Evolutionary conservation across 2,888 invertebrate species (phyloP).

Genomic region (Congeria kusceri): DNA sequence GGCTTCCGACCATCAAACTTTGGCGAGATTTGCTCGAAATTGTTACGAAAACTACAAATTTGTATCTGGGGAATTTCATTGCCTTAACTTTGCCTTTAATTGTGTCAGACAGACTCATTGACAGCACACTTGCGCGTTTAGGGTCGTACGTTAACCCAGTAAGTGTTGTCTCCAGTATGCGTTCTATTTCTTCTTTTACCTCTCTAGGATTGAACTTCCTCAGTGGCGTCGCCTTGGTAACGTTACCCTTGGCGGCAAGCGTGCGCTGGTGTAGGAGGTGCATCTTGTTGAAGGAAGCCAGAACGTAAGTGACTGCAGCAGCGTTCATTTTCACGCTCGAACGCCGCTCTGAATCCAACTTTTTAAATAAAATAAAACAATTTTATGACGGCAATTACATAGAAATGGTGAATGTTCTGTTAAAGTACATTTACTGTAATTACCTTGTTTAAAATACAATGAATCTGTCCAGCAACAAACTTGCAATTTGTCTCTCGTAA

Average conservation of each 20-base stretch:
- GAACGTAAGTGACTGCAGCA: conserved; percentile 33
- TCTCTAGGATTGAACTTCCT: conserved; percentile 56
- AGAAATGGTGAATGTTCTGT: too few relatives aligned
- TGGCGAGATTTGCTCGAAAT: conserved; percentile 55
- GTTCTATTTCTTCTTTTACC: conserved; percentile 43
- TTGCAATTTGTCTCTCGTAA: too few relatives aligned
- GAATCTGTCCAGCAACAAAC: too few relatives aligned
- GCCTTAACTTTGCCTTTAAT: conserved; percentile 60
- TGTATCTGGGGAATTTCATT: conserved; percentile 66
- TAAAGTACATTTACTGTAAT: too few relatives aligned
- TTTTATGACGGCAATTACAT: too few relatives aligned
- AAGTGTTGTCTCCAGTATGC: conserved; percentile 45
- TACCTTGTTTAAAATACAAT: too few relatives aligned
- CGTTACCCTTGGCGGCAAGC: conserved; percentile 58
- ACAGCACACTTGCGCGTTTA: conserved; percentile 46
- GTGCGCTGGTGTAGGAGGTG: conserved; percentile 52
- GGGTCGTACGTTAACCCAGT: conserved; percentile 58
- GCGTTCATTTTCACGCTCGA: conserved; percentile 6
- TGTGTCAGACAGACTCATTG: conserved; percentile 57
- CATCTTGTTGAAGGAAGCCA: conserved; percentile 57
- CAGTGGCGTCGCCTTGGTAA: conserved; percentile 54
- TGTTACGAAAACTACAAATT: conserved; percentile 61
- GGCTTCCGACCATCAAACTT: conserved; percentile 53
- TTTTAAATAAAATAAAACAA: not conserved
- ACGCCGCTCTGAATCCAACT: not conserved